phyloP scores from a whole-genome alignment of 2,797 vertebrate species.

The Diplodus sargus region DNA sequence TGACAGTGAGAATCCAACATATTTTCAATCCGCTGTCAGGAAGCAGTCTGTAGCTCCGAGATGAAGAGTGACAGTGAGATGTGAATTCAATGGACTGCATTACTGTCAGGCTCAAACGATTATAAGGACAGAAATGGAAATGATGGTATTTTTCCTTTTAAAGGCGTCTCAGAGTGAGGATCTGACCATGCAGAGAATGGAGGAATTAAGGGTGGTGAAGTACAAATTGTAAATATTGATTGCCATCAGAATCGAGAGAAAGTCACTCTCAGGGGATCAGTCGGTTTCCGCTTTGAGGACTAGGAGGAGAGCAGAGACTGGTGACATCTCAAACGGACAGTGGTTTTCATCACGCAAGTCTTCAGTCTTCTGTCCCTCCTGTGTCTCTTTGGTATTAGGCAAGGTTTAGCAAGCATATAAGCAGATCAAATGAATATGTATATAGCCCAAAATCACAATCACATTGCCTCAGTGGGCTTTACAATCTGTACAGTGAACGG shows the following conservation, averaged over 20 bases:
- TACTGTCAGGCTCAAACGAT: slow-evolving; percentile 58
- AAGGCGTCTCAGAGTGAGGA: slow-evolving; percentile 30
- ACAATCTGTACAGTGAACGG: too few relatives aligned
- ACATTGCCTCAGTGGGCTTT: too few relatives aligned
- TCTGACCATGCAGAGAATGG: slow-evolving; percentile 45
- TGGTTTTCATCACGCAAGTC: slow-evolving; percentile 23
- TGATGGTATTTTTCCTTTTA: slow-evolving; percentile 48
- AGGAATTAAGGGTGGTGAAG: slow-evolving; percentile 52
- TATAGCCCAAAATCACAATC: too few relatives aligned
- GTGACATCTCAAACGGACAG: slow-evolving; percentile 55
- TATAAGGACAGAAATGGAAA: slow-evolving; percentile 66
- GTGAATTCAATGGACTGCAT: slow-evolving; percentile 52
- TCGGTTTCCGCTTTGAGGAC: slow-evolving; percentile 50
- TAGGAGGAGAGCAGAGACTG: slow-evolving; percentile 45
- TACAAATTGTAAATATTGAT: slow-evolving; percentile 61
- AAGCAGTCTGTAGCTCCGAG: slow-evolving; percentile 47
- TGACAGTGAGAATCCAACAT: slow-evolving; percentile 59
- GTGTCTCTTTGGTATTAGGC: slow-evolving; percentile 8
- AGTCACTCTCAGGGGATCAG: slow-evolving; percentile 42
- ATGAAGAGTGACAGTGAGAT: slow-evolving; percentile 64
- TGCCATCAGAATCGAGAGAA: slow-evolving; percentile 55
- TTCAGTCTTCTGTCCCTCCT: background rate
- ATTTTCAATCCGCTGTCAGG: slow-evolving; percentile 66
- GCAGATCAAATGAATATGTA: too few relatives aligned
- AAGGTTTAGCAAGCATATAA: background rate